phyloP scores from a whole-genome alignment of 2,888 invertebrate species.

The Vandiemenella viatica region DNA sequence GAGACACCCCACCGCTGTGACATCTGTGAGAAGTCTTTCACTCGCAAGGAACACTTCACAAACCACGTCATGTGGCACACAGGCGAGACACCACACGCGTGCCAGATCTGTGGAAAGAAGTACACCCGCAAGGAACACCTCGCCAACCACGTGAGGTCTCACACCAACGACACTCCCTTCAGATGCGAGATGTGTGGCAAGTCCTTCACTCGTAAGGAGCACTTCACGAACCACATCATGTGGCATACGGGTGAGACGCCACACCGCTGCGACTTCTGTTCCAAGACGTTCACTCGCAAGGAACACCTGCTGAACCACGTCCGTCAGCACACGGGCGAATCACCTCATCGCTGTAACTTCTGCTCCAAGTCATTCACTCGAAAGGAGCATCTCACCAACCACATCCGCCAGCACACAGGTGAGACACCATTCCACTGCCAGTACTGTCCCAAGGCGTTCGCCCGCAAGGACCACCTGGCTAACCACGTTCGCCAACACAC shows the following conservation, averaged over 20 bases:
- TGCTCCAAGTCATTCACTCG: slow-evolving; percentile 24
- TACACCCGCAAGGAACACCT: slow-evolving; percentile 26
- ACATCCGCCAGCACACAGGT: slow-evolving; percentile 25
- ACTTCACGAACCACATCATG: slow-evolving; percentile 79
- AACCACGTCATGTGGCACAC: slow-evolving; percentile 71
- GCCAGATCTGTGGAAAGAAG: slow-evolving; percentile 25
- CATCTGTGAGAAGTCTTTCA: slow-evolving; percentile 65
- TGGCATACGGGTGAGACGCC: slow-evolving; percentile 76
- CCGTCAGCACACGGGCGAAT: slow-evolving; percentile 46
- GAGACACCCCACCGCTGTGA: slow-evolving; percentile 63
- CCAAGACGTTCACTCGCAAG: slow-evolving; percentile 59
- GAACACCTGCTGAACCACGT: slow-evolving; percentile 64
- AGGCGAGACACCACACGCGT: slow-evolving; percentile 22
- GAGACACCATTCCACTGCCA: slow-evolving; percentile 76
- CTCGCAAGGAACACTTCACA: slow-evolving; percentile 62
- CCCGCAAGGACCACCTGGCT: slow-evolving; percentile 70
- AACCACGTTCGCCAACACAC: slow-evolving; percentile 74
- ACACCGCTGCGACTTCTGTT: slow-evolving; percentile 63
- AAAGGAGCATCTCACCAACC: slow-evolving; percentile 24
- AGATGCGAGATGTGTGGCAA: slow-evolving; percentile 33
- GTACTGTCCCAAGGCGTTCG: slow-evolving; percentile 76
- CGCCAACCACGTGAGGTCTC: slow-evolving; percentile 24
- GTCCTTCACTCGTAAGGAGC: slow-evolving; percentile 76
- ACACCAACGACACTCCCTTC: slow-evolving; percentile 25
- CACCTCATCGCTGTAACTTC: slow-evolving; percentile 19